Base-by-base conservation (phyloP, 2,888 invertebrate genomes). In the Folsomia manolachei region DNA sequence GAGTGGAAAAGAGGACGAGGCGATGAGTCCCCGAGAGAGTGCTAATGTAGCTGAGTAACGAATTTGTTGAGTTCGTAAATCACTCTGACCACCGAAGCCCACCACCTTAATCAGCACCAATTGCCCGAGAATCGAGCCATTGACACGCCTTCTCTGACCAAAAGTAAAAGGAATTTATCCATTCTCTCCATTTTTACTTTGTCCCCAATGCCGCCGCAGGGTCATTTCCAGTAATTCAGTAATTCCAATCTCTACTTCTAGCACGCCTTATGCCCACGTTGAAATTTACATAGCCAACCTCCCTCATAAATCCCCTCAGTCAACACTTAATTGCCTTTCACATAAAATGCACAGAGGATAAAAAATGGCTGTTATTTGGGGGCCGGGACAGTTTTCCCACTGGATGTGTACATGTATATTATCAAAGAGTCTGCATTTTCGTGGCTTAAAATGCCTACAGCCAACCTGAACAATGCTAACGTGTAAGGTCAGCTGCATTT, bases 91-190 rank as follows among this genome's bases (percentile, higher is more conserved):
- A 66, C 71, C 67, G 71, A 4, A 39, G 7, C 39, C 79, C 78
- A 76, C 78, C 75, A 78, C 79, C 79, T 81, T 81, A 81, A 81
- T 81, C 81, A 81, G 81, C 79, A 77, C 75, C 79, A 81, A 81
- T 81, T 80, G 81, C 80, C 73, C 71, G 72, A 75, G 79, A 80
- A 81, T 80, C 76, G 78, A 76, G 74, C 71, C 78, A 80, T 80
- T 81, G 79, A 81, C 81, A 80, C 81, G 81, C 81, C 81, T 79
- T 79, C 76, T 66, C 71, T 76, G 75, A 78, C 77, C 77, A 74
- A 74, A 71, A 71, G 72, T 74, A 70, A n/a, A n/a, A n/a, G n/a
- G n/a, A n/a, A n/a, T n/a, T n/a, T n/a, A n/a, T n/a, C 39, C 39
- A 4, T 39, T 39, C 39, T 73, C 71, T 71, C 70, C 73, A 75